Evolutionary conservation across 2,113 vertebrate species (phyloP), one percentile per base, ranked within the genome.

Genomic region (Cavia porcellus): DNA sequence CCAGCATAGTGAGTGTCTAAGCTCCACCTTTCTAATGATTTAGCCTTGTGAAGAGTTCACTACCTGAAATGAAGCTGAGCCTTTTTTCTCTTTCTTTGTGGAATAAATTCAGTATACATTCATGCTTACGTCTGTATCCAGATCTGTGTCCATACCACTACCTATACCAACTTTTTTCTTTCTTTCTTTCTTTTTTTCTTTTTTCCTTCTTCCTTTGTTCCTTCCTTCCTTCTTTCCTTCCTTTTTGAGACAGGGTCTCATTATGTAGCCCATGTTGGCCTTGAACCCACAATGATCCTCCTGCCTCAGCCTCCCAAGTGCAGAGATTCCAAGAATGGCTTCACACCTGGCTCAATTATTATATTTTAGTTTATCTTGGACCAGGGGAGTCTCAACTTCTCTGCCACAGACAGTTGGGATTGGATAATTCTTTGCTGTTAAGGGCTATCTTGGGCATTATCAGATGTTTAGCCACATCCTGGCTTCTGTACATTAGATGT

Each of bases 71-170:
- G 50, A 50, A 38, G 7, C 24, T 14, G 4, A 3, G 14, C 5
- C 38, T 68, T 59, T 64, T 14, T 25, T 50, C 35, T 38, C 38
- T 38, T 70, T 92, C 70, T 25, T 86, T 38, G 42, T 3, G 38
- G 79, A 90, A 85, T 28, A 17, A 55, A 42, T 75, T 66, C 19
- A 62, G 1, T 8, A 14, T 22, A 19, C 20, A 42, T 77, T 35
- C 30, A 0, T 7, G 24, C 68, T 57, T 32, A 1, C 2, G 17
- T 59, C 64, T 68, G 3, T 25, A 5, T 25, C 35, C 3, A 4
- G 12, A 0, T 52, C 17, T 4, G 2, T 80, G 61, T 15, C 6
- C 4, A 7, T 14, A 7, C 5, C 30, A 5, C n/a, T 45, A 15
- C 24, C 15, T 79, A 9, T 11, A 2, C 3, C 5, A 8, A 5